Conservation (phyloP, 2,113 vertebrate species). For the Aptenodytes forsteri region DNA sequence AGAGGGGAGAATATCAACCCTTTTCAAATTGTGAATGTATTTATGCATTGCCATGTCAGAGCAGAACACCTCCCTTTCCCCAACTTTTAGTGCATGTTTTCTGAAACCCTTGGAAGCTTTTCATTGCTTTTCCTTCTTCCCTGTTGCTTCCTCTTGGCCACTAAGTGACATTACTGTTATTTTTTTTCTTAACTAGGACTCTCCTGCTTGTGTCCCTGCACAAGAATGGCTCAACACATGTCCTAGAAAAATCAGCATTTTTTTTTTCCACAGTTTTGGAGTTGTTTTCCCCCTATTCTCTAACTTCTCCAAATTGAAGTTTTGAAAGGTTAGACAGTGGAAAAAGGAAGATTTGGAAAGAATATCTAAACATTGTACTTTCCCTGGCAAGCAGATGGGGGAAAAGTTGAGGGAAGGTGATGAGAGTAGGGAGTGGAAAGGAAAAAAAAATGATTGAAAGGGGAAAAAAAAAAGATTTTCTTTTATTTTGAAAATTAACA, state of each 20-base stretch:
- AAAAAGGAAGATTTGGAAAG: slow-evolving; percentile 56
- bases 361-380: slow-evolving; percentile 20
- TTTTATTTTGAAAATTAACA: slow-evolving; percentile 24
- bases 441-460: slow-evolving; percentile 6
- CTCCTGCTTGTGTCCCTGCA: neutral
- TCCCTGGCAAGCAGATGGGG: slow-evolving; percentile 22
- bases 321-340: slow-evolving; percentile 45
- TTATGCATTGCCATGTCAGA: neutral
- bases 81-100: neutral
- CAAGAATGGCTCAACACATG: neutral
- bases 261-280: neutral
- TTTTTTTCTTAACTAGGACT: neutral
- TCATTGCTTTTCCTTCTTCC: neutral
- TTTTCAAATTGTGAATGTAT: neutral
- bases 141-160: neutral
- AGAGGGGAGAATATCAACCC: neutral
- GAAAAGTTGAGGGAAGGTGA: slow-evolving; percentile 29
- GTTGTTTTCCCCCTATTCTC: neutral
- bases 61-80: neutral
- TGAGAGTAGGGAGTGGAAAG: neutral
- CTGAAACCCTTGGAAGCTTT: neutral
- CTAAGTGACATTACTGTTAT: neutral
- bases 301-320: neutral
- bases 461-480: neutral
- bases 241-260: neutral